A percentile compares a stretch with the other conserved stretches of the same genome.
These are phyloP conservation scores for Ctenoplectra terminalis DNA, from an alignment of 1,140 invertebrate genomes.

Conservation along the genomic window DNA sequence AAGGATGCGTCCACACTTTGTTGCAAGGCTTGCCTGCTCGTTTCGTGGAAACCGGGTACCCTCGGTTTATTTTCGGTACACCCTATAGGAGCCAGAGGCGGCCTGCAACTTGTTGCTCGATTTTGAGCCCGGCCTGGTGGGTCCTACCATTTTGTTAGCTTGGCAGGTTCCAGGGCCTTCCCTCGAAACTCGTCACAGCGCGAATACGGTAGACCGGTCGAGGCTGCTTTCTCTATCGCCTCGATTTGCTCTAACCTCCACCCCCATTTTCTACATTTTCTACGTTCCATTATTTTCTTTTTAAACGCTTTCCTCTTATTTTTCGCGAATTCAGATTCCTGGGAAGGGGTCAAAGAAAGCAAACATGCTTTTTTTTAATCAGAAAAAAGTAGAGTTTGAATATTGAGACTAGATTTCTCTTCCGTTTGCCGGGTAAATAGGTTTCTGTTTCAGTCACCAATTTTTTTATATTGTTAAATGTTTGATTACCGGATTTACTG, in stretches of 20 bases:
- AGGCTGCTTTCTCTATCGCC: neutral
- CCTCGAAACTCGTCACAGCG: slow-evolving; percentile 69
- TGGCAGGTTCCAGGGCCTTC: slow-evolving; percentile 69
- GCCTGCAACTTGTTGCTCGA: slow-evolving; percentile 57
- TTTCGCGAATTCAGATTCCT: neutral
- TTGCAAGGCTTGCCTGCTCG: neutral
- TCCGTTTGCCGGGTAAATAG: too few relatives aligned
- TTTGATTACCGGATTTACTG: too few relatives aligned
- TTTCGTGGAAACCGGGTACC: neutral
- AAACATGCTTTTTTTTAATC: neutral
- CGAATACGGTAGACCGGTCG: slow-evolving; percentile 62
- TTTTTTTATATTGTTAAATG: too few relatives aligned
- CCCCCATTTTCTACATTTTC: slow-evolving; percentile 30
- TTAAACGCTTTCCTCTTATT: neutral
- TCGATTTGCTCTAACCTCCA: slow-evolving; percentile 8
- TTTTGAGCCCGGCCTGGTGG: slow-evolving; percentile 60
- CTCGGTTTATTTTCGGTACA: slow-evolving; percentile 48
- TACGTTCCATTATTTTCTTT: neutral
- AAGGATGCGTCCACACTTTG: too few relatives aligned
- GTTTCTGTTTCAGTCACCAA: too few relatives aligned
- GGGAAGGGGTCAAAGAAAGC: neutral
- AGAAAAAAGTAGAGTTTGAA: too few relatives aligned
- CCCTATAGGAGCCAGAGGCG: slow-evolving; percentile 62
- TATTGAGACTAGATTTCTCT: too few relatives aligned
- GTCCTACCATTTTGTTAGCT: slow-evolving; percentile 76